phyloP scores from a whole-genome alignment of 2,797 vertebrate genomes.

The Clangula hyemalis region DNA sequence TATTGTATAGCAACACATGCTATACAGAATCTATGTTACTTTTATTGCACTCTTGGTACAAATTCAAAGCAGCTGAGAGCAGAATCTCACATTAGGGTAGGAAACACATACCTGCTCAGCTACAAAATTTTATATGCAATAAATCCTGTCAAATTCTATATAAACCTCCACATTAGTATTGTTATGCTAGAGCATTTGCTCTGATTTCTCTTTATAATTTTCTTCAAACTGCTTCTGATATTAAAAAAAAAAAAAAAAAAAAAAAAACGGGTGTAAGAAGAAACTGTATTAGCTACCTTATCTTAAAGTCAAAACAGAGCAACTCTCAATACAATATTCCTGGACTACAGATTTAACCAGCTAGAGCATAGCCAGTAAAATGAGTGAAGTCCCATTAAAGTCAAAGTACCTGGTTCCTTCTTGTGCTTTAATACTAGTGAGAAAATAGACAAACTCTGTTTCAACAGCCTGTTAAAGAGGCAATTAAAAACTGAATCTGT shows the following conservation, averaged over 20 bases:
- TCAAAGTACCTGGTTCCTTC: neutral
- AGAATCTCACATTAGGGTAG: neutral
- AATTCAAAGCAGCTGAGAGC: slow-evolving; percentile 33
- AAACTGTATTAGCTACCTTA: neutral
- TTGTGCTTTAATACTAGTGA: neutral
- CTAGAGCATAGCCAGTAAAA: neutral
- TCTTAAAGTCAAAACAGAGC: neutral
- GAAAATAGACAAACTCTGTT: neutral
- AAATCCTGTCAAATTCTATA: slow-evolving; percentile 13
- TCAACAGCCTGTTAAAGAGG: neutral
- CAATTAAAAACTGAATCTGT: neutral
- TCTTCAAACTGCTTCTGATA: neutral
- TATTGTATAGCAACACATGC: slow-evolving; percentile 27
- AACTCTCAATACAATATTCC: neutral
- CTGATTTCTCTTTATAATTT: slow-evolving; percentile 10
- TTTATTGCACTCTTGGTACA: slow-evolving; percentile 17
- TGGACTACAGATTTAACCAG: neutral
- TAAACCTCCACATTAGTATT: neutral
- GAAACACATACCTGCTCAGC: neutral
- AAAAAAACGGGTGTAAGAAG: neutral
- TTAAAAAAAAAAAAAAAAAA: neutral
- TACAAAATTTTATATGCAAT: neutral
- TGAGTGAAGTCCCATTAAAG: neutral
- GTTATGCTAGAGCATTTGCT: neutral
- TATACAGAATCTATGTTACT: slow-evolving; percentile 34